Percentiles rank a stretch among this genome's conserved stretches.
These are phyloP conservation scores for Holothuria glaberrima DNA, from an alignment of 35 echinoderm and acorn worm species.

Conservation along the genomic window DNA sequence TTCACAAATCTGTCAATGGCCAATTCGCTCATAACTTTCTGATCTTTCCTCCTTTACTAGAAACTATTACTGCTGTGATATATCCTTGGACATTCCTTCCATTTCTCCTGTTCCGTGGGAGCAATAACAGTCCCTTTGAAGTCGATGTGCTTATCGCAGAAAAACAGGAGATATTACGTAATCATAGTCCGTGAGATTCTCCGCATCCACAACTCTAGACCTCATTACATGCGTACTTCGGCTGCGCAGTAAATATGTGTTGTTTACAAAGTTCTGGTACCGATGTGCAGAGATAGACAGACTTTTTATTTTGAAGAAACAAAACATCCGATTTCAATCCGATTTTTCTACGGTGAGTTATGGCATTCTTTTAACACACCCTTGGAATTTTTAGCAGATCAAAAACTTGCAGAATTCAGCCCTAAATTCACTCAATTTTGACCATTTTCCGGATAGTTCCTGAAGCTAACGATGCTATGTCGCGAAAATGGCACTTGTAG, in stretches of 20 bases:
- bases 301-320: background rate
- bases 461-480: constrained; percentile 4
- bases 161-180: background rate
- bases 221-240: background rate
- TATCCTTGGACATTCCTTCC: background rate
- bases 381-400: background rate
- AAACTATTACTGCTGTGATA: no score
- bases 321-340: background rate
- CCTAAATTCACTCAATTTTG: background rate
- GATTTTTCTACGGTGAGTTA: constrained; percentile 1
- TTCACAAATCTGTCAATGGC: no score
- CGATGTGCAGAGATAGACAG: background rate
- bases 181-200: background rate
- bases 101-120: background rate
- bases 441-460: background rate
- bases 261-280: background rate
- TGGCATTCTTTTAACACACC: background rate
- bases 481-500: background rate
- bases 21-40: no score
- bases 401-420: background rate
- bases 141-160: background rate
- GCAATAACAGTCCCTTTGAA: background rate
- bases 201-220: no score
- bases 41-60: no score
- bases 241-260: background rate